Conservation (phyloP, 1,140 invertebrate species). For the Phenacoccus solenopsis region DNA sequence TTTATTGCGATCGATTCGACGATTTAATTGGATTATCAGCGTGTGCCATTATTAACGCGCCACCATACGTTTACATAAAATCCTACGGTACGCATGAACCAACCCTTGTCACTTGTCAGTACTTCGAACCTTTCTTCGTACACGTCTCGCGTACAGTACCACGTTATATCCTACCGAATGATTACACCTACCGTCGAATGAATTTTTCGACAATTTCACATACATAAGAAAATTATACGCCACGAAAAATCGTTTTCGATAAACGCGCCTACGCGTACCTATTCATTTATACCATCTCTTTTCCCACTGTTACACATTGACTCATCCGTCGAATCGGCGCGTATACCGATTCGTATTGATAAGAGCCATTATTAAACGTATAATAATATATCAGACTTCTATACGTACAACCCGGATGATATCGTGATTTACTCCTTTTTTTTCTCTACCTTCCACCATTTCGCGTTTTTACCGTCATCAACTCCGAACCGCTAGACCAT, state of each 20-base stretch:
- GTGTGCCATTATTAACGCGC: neutral
- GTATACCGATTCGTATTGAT: neutral
- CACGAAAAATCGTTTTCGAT: no score
- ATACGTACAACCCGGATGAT: neutral
- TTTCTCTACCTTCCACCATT: neutral
- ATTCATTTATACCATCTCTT: neutral
- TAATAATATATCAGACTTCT: constrained; percentile 6
- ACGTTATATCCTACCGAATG: no score
- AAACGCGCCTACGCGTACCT: no score
- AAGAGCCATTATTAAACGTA: constrained; percentile 1
- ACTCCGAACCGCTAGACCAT: neutral
- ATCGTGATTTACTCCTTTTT: constrained; percentile 13
- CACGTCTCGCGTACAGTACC: no score
- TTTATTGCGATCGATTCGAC: constrained; percentile 14
- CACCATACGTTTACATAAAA: no score
- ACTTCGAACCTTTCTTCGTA: no score
- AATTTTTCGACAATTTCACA: no score
- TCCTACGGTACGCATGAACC: no score
- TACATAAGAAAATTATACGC: no score
- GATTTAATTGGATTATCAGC: constrained; percentile 13
- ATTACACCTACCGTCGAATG: no score
- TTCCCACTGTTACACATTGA: constrained; percentile 12
- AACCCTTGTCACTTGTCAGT: no score
- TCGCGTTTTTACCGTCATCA: no score
- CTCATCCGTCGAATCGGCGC: neutral